Evolutionary conservation across 53 echinoderm and acorn worm genomes (phyloP), one percentile per base, ranked within the genome.

Genomic region (Henricia sp.): DNA sequence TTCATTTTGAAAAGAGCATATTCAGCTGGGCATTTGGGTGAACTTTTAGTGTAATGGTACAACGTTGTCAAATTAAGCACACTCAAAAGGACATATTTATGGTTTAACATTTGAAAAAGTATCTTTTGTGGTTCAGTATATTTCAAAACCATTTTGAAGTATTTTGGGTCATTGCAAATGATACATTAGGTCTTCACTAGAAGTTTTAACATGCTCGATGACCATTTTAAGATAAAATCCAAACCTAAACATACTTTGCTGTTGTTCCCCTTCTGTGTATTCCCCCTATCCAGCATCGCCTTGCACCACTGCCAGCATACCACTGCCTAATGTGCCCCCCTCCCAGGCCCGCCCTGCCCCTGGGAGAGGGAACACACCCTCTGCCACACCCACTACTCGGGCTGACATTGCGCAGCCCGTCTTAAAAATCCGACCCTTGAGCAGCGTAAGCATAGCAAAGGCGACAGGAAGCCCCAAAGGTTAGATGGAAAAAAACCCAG

Each of bases 401-500:
- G 46, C 44, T 50, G 72, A 72, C 50, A 48, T 70, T 30, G 52
- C 75, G 75, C 88, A 88, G 72, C 88, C 88, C 20, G 83, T 88
- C 51, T 51, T 88, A 43, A 82, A 88, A 88, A 83, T 88, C 40
- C 71, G 34, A 2, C 88, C 88, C 72, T 50, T 88, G 59, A 63
- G 58, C 88, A 88, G 59, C 28, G 44, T 68, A 37, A 87, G 80
- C 58, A 77, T 87, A 67, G 87, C 80, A 46, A 67, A 62, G 59
- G 82, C 82, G 3, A 70, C 88, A 12, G 71, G 82, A 78, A 21
- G 63, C 29, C 78, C 78, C 43, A 63, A 62, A 78, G 78, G 78
- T n/a, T 78, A 78, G 78, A 75, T 39, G 11, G 27, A 14, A 21
- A n/a, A 32, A 32, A 34, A 25, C 34, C 63, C 63, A 63, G 28